phyloP scores from a whole-genome alignment of 64 coral and sea anemone genomes.

The Porites australiensis region DNA sequence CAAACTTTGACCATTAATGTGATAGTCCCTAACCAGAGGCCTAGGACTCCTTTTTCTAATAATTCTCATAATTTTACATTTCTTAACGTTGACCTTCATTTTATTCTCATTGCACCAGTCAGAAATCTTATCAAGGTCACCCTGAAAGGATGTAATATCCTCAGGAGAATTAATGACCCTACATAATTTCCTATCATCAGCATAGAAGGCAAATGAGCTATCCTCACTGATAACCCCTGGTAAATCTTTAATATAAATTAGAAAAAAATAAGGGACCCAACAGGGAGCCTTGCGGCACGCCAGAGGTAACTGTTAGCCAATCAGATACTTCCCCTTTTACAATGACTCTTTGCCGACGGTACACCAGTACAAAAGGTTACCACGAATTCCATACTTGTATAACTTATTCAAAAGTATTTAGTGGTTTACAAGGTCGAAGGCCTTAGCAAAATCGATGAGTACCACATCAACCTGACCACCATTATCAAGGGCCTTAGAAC shows the following conservation, averaged over 20 bases:
- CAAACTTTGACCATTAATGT: too few species aligned
- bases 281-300: background rate
- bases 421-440: conserved; percentile 28
- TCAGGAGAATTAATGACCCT: background rate
- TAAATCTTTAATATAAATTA: too few species aligned
- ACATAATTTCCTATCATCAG: conserved; percentile 44
- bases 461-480: conserved; percentile 60
- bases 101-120: conserved; percentile 23
- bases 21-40: too few species aligned
- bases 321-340: background rate
- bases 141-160: conserved; percentile 6
- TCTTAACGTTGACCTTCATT: too few species aligned
- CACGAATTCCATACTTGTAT: conserved; percentile 50
- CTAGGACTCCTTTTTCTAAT: too few species aligned
- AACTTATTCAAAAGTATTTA: conserved; percentile 15
- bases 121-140: conserved; percentile 41
- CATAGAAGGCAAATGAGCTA: conserved; percentile 47
- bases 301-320: background rate
- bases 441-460: conserved; percentile 47
- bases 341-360: conserved; percentile 14
- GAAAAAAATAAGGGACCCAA: too few species aligned
- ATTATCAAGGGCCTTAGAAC: conserved; percentile 36
- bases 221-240: too few species aligned
- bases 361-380: conserved; percentile 50
- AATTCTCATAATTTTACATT: too few species aligned